Evolutionary conservation across 2,113 vertebrate genomes (phyloP).

Genomic region (Ginglymostoma cirratum): DNA sequence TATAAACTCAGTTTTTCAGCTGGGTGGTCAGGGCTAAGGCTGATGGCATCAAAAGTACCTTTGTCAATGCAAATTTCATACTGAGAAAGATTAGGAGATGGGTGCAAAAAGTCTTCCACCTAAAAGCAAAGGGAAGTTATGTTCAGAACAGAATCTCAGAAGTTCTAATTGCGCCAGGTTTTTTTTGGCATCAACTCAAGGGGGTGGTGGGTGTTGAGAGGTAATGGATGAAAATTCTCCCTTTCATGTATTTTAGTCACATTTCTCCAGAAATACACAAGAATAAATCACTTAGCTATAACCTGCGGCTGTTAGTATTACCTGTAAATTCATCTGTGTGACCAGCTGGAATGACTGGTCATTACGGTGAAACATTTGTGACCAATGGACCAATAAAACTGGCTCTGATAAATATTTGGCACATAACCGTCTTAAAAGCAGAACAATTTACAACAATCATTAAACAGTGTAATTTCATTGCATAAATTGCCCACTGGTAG

Average conservation of each 20-base stretch:
- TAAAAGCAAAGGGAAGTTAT: conserved; percentile 46
- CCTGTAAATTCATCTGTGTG: background rate
- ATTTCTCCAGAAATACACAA: background rate
- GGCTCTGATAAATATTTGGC: background rate
- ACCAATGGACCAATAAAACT: background rate
- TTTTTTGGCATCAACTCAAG: background rate
- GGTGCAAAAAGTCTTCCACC: conserved; percentile 83
- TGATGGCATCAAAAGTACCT: conserved; percentile 92
- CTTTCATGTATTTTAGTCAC: background rate
- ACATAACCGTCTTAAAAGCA: background rate
- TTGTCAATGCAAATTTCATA: conserved; percentile 92
- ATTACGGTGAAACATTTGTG: background rate
- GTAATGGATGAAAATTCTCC: background rate
- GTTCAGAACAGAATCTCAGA: background rate
- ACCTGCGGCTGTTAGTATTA: background rate
- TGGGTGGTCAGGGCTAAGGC: conserved; percentile 65
- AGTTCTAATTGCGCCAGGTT: background rate
- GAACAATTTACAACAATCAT: background rate
- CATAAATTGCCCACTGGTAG: background rate
- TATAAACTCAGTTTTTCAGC: conserved; percentile 66
- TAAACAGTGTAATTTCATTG: background rate
- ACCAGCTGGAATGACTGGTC: background rate
- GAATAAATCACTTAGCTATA: background rate
- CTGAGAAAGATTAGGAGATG: conserved; percentile 58
- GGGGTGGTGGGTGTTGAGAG: background rate